Base-by-base conservation (phyloP, 1,140 invertebrate genomes). In the Cotesia typhae region DNA sequence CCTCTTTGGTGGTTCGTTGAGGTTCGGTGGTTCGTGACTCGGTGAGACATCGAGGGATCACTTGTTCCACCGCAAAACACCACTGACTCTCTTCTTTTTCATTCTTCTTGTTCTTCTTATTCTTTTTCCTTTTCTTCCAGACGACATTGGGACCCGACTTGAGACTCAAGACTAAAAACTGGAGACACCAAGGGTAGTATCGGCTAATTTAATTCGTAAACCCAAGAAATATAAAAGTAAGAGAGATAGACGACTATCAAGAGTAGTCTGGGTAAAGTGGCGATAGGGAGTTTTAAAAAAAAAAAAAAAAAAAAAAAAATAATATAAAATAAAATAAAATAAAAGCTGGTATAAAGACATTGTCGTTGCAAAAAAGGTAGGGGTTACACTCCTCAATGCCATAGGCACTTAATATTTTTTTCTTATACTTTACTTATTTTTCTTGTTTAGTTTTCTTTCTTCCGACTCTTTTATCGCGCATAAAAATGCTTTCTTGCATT, bases 171-270 rank as follows among this genome's bases (percentile, higher is more conserved):
- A 28, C 28, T 28, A 28, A 1, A 28, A 17, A 38, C 65, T 51
- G 36, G 65, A 68, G 28, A 51, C 59, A 67, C 55, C 59, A 51
- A 53, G 52, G 51, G 53, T 53, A 38, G 72, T 74, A 74, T 74
- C 72, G 68, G 68, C 61, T 74, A 74, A 74, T 74, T 74, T 74
- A 74, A 74, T 74, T 74, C 72, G 72, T 74, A 74, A 74, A 74
- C 72, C 72, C 53, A 67, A 66, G 68, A 68, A 74, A 74, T 74
- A 74, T 74, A 74, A 74, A 74, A 74, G 63, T 74, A 47, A 72
- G 71, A 55, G 53, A 51, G 53, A 17, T 51, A 55, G 17, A 38
- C 69, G 17, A 38, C 69, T n/a, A 47, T 47, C 41, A 47, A 47
- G 41, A 47, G 41, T 28, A 28, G 28, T 28, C 28, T 51, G 38